A percentile compares a stretch with the other conserved stretches of the same genome.
Conservation (phyloP, 2,888 invertebrate species). For the Plemyria rubiginata region DNA sequence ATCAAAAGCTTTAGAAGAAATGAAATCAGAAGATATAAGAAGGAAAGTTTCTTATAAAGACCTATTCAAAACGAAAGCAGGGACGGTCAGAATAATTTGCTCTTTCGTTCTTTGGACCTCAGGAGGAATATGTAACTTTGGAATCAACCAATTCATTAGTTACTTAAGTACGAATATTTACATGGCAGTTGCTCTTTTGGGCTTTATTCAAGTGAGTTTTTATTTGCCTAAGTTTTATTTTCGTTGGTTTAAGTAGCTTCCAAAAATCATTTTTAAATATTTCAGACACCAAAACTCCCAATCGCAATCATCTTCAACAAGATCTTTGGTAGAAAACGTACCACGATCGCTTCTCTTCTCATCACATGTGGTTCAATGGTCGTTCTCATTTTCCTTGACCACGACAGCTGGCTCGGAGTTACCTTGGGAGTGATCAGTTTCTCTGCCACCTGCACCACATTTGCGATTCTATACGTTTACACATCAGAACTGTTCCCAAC, state of each 20-base stretch:
- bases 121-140: constrained; percentile 55
- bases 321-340: constrained; percentile 50
- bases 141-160: constrained; percentile 61
- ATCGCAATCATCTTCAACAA: constrained; percentile 55
- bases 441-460: constrained; percentile 48
- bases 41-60: constrained; percentile 50
- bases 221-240: no score
- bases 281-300: constrained; percentile 57
- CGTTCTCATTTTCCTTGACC: constrained; percentile 50
- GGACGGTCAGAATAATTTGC: constrained; percentile 46
- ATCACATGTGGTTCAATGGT: constrained; percentile 51
- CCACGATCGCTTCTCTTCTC: constrained; percentile 44
- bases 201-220: constrained; percentile 53
- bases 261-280: constrained; percentile 27
- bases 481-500: constrained; percentile 65
- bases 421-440: constrained; percentile 55
- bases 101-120: constrained; percentile 48
- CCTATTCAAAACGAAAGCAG: constrained; percentile 52
- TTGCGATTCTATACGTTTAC: constrained; percentile 53
- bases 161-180: constrained; percentile 56
- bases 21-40: constrained; percentile 45
- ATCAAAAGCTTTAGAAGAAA: constrained; percentile 45
- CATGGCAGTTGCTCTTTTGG: constrained; percentile 53
- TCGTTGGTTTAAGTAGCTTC: constrained; percentile 1
- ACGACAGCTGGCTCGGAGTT: constrained; percentile 50